Evolutionary conservation across 2,888 invertebrate genomes (phyloP).

Genomic region (Frankliniella fusca): DNA sequence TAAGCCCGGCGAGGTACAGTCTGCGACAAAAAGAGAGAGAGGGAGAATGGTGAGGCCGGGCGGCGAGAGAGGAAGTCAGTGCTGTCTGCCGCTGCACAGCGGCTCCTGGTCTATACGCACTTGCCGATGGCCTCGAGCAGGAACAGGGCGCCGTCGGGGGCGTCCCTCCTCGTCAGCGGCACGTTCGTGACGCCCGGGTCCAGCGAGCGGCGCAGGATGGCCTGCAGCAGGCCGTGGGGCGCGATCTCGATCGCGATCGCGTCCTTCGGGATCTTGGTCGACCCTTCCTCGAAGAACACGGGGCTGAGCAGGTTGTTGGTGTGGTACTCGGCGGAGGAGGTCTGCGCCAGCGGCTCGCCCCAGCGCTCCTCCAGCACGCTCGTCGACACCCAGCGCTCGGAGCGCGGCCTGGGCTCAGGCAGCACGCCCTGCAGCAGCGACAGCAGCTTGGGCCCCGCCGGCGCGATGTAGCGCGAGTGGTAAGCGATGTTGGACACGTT

Average conservation of each 20-base stretch:
- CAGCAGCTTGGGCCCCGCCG: conserved; percentile 49
- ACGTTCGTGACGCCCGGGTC: conserved; percentile 66
- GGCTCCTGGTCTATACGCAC: neutral
- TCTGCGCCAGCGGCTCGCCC: conserved; percentile 54
- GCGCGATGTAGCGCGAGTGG: conserved; percentile 44
- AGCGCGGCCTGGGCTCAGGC: conserved; percentile 47
- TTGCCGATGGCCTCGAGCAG: conserved; percentile 33
- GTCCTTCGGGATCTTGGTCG: conserved; percentile 71
- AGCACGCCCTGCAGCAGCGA: conserved; percentile 48
- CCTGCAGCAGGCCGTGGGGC: conserved; percentile 83
- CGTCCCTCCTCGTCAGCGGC: conserved; percentile 60
- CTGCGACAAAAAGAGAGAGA: conserved; percentile 45
- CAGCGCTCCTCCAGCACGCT: conserved; percentile 56
- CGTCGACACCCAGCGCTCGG: conserved; percentile 49
- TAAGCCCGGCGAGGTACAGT: conserved; percentile 51
- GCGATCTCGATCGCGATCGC: conserved; percentile 85
- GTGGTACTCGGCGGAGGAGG: conserved; percentile 63
- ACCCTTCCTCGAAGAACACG: conserved; percentile 77
- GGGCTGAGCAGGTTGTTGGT: conserved; percentile 64
- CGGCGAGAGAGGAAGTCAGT: too few species aligned
- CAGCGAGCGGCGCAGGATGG: conserved; percentile 75
- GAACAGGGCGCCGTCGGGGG: conserved; percentile 34
- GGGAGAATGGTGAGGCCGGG: neutral
- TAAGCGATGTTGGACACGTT: conserved; percentile 42
- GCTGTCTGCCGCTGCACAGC: too few species aligned